Evolutionary conservation across 2,888 invertebrate genomes (phyloP), one percentile per base, ranked within the genome.

Genomic region (Andrena bicolor): DNA sequence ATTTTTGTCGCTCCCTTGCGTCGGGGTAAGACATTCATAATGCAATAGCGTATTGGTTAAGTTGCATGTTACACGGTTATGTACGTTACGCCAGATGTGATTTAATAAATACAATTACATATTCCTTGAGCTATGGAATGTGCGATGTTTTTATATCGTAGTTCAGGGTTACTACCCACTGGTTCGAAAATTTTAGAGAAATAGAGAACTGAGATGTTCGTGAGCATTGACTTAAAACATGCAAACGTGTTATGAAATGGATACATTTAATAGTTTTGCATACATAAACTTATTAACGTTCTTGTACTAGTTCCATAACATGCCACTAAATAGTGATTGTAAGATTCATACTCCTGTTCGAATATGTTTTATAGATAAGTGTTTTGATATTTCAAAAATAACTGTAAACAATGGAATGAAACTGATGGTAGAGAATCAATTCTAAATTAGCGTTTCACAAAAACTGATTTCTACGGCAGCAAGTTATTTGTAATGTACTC

Each of bases 51-150:
- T 49, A 26, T 65, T 0, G 32, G 20, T 69, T 10, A 66, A 41
- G 41, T 3, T 53, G n/a, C 6, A 26, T 26, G 20, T 70, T 69
- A 70, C 65, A 76, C 35, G 49, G 79, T 69, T 75, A 79, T 74
- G 58, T 26, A 51, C 20, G 61, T 48, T 68, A 76, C 20, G 26
- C 6, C n/a, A 26, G 2, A 51, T 63, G 32, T 68, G 58, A 72
- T 60, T 79, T 68, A 78, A 10, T 10, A 72, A 23, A 23, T 56
- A 58, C 26, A 56, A 41, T 35, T 56, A n/a, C 30, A 63, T 53
- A 51, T 53, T 65, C 53, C 66, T 60, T n/a, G 5, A 35, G 74
- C 13, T 51, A 23, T 26, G n/a, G 58, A 61, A 73, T 41, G 16
- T 20, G 4, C 10, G n/a, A 10, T 75, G 32, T 66, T 16, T 41